Evolutionary conservation across 2,888 invertebrate genomes (phyloP).

Genomic region (Euzophera pinguis): DNA sequence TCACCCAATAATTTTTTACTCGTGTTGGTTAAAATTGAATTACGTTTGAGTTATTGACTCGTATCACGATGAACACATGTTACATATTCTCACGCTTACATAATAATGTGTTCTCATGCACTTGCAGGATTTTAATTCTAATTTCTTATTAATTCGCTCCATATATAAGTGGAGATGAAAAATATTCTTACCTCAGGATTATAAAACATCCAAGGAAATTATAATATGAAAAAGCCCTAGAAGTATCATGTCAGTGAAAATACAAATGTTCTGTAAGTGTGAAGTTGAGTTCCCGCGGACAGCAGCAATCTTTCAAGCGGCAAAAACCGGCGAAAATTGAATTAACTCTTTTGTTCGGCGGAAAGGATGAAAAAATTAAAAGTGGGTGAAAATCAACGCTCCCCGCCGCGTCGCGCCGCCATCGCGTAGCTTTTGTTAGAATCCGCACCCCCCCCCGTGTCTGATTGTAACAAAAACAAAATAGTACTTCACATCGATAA

Average conservation of each 20-base stretch:
- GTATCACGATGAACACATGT: no score
- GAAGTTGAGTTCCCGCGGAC: neutral
- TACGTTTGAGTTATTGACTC: no score
- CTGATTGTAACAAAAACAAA: neutral
- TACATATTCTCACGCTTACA: no score
- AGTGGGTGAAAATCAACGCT: neutral
- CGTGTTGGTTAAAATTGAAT: neutral
- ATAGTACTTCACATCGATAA: neutral
- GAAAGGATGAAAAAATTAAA: constrained; percentile 8
- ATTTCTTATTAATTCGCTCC: no score
- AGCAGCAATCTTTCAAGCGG: neutral
- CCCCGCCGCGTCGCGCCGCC: neutral
- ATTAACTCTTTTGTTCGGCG: constrained; percentile 11
- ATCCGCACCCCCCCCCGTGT: neutral
- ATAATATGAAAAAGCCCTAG: no score
- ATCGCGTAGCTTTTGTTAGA: neutral
- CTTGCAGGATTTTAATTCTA: no score
- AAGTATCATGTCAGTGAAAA: no score
- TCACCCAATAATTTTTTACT: neutral
- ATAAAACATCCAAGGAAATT: no score
- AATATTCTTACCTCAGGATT: no score
- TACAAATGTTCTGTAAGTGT: neutral
- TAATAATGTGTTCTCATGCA: no score
- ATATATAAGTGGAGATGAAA: no score
- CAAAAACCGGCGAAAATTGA: constrained; percentile 3